Percentiles rank a stretch among this genome's conserved stretches.
These are phyloP conservation scores for Coracias cyanogaster DNA, from an alignment of 2,797 vertebrate genomes.

Conservation along the genomic window DNA sequence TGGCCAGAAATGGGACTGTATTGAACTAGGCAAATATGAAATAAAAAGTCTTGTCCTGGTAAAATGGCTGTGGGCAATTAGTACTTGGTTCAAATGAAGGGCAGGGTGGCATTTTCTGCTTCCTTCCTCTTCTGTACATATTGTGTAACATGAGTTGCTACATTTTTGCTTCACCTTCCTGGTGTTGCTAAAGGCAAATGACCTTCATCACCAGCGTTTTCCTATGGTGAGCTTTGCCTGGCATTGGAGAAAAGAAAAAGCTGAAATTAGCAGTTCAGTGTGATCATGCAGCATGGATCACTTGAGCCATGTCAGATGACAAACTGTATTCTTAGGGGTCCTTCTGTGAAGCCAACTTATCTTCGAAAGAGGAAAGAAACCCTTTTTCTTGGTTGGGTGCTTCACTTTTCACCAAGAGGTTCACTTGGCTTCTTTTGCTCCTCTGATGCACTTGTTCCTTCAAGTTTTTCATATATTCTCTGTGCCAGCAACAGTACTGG, in stretches of 20 bases:
- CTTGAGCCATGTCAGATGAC: background rate
- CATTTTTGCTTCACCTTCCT: background rate
- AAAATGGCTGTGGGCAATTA: background rate
- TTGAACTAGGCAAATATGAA: background rate
- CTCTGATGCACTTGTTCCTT: background rate
- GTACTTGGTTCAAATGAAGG: background rate
- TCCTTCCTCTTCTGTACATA: background rate
- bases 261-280: background rate
- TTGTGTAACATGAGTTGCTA: background rate
- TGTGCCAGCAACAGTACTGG: background rate
- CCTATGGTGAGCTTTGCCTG: background rate
- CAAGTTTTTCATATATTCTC: background rate
- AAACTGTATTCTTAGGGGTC: background rate
- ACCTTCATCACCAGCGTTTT: background rate
- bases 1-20: background rate
- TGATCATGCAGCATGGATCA: background rate
- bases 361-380: background rate
- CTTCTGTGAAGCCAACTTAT: background rate
- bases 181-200: background rate
- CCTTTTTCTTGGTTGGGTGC: background rate
- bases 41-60: background rate
- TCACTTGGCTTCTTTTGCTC: background rate
- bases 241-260: background rate
- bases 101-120: background rate
- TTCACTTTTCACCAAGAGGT: background rate